Base-by-base conservation (phyloP, 2,888 invertebrate species). In the Cantharis flavilabris region DNA sequence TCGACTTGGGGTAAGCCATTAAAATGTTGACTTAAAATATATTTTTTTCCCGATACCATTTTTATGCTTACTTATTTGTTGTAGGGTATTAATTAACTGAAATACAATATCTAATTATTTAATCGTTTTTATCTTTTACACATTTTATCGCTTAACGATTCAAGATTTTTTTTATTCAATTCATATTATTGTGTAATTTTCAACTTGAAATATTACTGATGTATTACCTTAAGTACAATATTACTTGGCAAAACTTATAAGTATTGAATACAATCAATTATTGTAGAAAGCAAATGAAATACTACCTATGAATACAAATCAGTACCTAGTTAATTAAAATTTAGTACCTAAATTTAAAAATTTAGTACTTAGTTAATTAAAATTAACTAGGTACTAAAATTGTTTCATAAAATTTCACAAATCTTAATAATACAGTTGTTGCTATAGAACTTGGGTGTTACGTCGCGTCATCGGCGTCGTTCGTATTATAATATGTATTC, bases 11-110 rank as follows among this genome's bases (percentile, higher is more conserved):
- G 93, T 83, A 91, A 90, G 0, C 93, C 93, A 81, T 91, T 88
- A 83, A 94, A 94, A 83, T 91, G 89, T 82, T 92, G 91, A 0
- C 88, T 91, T 5, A 93, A 86, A 18, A 93, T 89, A 88, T 92
- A 93, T 86, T 92, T 93, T 84, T 91, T 91, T 3, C 92, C 91
- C 23, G 71, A 77, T 49, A 80, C 69, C 76, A 72, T 72, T 72
- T 33, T n/a, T n/a, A 49, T 3, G 49, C n/a, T 49, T n/a, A n/a
- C 7, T n/a, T 49, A 49, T 49, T 49, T n/a, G n/a, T n/a, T 49
- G 49, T 7, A n/a, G n/a, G n/a, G 7, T n/a, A 2, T 49, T n/a
- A n/a, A n/a, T 49, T 49, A n/a, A 49, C n/a, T n/a, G n/a, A 13
- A 49, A n/a, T 49, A n/a, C 2, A 49, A 7, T n/a, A 26, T 26